Conservation (phyloP, 2,113 vertebrate species). For the Psilopsiagon aurifrons region DNA sequence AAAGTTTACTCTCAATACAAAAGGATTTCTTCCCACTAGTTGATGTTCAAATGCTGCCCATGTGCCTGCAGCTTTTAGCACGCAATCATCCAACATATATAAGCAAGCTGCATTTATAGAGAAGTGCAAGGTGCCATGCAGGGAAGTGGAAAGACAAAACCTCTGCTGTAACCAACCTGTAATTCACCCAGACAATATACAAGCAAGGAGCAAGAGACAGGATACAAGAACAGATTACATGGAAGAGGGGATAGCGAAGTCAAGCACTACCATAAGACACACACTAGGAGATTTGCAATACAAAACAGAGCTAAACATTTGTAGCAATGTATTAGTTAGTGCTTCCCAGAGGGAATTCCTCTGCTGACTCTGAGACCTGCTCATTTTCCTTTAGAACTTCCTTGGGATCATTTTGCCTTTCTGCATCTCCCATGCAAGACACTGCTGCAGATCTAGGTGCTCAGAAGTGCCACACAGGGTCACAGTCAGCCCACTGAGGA, state of each 20-base stretch:
- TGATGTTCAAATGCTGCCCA: not conserved
- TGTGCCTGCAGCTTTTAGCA: not conserved
- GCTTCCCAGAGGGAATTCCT: conserved; percentile 23
- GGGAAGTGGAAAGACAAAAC: not conserved
- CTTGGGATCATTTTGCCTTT: not conserved
- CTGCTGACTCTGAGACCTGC: not conserved
- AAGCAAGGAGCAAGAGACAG: not conserved
- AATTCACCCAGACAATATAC: not conserved
- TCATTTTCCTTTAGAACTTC: not conserved
- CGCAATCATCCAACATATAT: not conserved
- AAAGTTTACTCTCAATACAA: not conserved
- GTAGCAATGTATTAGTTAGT: not conserved
- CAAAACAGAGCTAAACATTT: not conserved
- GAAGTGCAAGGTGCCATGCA: not conserved
- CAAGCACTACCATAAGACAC: not conserved
- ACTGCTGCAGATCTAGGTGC: not conserved
- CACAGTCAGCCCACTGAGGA: not conserved
- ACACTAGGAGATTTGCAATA: not conserved
- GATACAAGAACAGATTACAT: not conserved
- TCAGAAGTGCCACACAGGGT: not conserved
- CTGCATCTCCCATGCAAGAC: not conserved
- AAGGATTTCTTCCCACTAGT: not conserved
- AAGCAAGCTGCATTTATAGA: not conserved
- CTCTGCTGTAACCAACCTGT: not conserved
- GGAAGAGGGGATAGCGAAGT: not conserved